Evolutionary conservation across 2,797 vertebrate species (phyloP), one percentile per base, ranked within the genome.

Genomic region (Hybognathus amarus): DNA sequence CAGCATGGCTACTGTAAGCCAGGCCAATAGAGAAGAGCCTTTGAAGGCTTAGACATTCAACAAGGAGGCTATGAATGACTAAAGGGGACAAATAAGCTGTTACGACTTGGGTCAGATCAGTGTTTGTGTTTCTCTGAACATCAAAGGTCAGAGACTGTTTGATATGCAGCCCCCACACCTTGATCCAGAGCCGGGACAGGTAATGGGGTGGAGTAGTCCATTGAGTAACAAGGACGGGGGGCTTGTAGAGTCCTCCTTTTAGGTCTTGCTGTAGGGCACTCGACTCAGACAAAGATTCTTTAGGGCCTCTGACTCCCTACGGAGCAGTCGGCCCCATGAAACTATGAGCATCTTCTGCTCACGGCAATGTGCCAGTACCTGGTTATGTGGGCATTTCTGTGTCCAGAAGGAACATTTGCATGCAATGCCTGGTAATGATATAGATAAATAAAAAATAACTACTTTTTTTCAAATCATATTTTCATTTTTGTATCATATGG

Each of bases 71-170:
- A 93, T 94, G 94, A 95, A 95, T 96, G 94, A 94, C 95, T 95
- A 95, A 95, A 95, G 93, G 93, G 94, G 94, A 96, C 94, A 95
- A 96, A 95, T 95, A 95, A 94, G 94, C 93, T 92, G 93, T 95
- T 95, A 96, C 93, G 93, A 95, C 94, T 94, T 89, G 90, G 88
- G 92, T 94, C 92, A 94, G 93, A 95, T 93, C 93, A 93, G 89
- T 94, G 94, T 95, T 95, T 95, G 94, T 95, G 93, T 95, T 95
- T 94, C 92, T 90, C 90, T 92, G 90, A 90, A 95, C 95, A 93
- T 95, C 95, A 95, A 96, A 96, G 94, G 86, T 87, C 67, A 6
- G 24, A 0, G 73, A 90, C 86, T 94, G 94, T 95, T 96, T 95
- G 94, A 95, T 95, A 96, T 96, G 92, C 95, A 89, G 85, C 90